phyloP scores from a whole-genome alignment of 1,140 invertebrate species.

The Aricia agestis region DNA sequence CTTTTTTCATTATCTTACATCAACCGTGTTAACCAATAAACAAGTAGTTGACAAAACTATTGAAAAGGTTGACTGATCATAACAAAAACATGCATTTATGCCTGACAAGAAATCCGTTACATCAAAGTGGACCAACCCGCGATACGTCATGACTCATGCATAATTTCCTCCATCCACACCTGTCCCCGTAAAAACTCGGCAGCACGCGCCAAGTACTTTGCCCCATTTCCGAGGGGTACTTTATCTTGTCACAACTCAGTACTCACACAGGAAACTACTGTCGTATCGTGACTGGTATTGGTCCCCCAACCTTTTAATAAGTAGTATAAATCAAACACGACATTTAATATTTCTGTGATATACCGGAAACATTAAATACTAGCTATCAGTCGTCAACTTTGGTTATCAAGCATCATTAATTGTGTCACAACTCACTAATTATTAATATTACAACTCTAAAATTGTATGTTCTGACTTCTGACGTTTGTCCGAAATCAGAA shows the following conservation, averaged over 20 bases:
- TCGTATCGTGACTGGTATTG: not conserved
- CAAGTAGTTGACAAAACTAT: too few species aligned
- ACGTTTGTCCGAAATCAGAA: too few species aligned
- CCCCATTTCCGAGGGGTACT: not conserved
- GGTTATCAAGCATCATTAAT: too few species aligned
- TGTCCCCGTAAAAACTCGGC: not conserved
- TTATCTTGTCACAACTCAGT: conserved; percentile 1
- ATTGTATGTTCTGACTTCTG: too few species aligned
- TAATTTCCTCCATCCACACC: not conserved
- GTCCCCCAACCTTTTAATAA: not conserved
- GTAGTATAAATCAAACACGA: not conserved
- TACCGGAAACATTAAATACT: not conserved
- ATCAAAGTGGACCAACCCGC: not conserved
- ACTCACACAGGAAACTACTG: not conserved
- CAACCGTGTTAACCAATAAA: too few species aligned
- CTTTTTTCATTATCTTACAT: too few species aligned
- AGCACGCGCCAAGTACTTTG: not conserved
- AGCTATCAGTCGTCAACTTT: not conserved
- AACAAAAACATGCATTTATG: too few species aligned
- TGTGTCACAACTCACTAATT: too few species aligned
- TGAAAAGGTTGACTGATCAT: too few species aligned
- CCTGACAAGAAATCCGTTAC: not conserved
- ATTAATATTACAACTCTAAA: too few species aligned
- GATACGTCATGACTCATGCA: not conserved
- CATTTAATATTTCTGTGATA: not conserved